phyloP scores from a whole-genome alignment of 2,113 vertebrate species.

The Thermophis baileyi region DNA sequence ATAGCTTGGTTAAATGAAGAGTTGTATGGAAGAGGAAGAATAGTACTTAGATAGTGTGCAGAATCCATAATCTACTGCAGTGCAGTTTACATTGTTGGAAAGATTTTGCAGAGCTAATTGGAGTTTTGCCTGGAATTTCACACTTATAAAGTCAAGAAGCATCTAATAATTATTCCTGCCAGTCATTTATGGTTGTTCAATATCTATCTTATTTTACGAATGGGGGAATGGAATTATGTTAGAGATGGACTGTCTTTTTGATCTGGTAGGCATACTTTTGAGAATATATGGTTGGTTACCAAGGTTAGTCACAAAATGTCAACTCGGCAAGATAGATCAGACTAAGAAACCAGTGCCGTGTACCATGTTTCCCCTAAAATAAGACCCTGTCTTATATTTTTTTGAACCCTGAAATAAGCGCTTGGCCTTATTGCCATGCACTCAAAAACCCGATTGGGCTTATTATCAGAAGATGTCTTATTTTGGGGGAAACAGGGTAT shows the following conservation, averaged over 20 bases:
- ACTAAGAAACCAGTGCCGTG: background rate
- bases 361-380: too few relatives aligned
- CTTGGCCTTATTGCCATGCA: too few relatives aligned
- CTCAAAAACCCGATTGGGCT: too few relatives aligned
- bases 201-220: background rate
- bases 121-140: background rate
- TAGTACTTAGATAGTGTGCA: background rate
- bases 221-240: background rate
- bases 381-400: too few relatives aligned
- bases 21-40: background rate
- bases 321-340: background rate
- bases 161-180: background rate
- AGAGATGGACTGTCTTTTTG: background rate
- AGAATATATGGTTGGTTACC: background rate
- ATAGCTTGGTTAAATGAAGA: background rate
- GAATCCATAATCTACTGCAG: background rate
- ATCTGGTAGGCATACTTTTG: background rate
- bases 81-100: background rate
- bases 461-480: too few relatives aligned
- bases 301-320: background rate
- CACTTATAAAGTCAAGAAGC: background rate
- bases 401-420: too few relatives aligned
- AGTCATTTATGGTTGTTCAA: background rate
- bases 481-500: too few relatives aligned
- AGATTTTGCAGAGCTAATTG: background rate